These are phyloP conservation scores for Ceratothoa steindachneri DNA, from an alignment of 2,888 invertebrate genomes.

Conservation along the genomic window DNA sequence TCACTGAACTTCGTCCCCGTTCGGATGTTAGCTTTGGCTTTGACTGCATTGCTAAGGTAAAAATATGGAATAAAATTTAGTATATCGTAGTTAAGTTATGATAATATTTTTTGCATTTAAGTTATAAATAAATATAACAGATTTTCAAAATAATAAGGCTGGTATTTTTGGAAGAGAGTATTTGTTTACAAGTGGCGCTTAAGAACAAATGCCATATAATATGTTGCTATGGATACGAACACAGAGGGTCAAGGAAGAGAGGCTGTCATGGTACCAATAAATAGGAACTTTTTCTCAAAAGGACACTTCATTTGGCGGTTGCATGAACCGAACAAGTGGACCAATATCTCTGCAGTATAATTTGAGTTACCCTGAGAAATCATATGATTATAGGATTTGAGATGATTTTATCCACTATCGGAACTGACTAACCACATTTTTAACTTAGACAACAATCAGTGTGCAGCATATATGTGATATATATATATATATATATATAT, in stretches of 20 bases:
- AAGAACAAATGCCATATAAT: neutral
- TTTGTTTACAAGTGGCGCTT: neutral
- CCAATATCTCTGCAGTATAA: neutral
- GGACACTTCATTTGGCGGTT: neutral
- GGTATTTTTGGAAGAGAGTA: too few species aligned
- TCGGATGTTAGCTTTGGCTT: slow-evolving; percentile 16
- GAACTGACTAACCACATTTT: neutral
- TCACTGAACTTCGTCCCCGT: slow-evolving; percentile 28
- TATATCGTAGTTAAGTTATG: too few species aligned
- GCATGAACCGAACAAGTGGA: neutral
- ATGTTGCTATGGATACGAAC: slow-evolving; percentile 3
- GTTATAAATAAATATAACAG: too few species aligned
- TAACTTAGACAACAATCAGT: neutral
- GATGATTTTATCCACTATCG: neutral
- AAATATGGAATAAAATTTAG: too few species aligned
- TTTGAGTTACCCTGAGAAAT: neutral
- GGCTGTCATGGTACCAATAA: neutral
- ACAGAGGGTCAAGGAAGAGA: neutral
- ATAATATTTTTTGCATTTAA: too few species aligned
- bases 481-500: slow-evolving; percentile 5
- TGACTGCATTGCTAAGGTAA: slow-evolving; percentile 2
- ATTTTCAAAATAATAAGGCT: too few species aligned
- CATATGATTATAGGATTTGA: neutral
- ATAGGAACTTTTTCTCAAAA: neutral
- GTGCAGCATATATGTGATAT: neutral